Conservation (phyloP, 2,113 vertebrate species). For the Alligator mississippiensis region DNA sequence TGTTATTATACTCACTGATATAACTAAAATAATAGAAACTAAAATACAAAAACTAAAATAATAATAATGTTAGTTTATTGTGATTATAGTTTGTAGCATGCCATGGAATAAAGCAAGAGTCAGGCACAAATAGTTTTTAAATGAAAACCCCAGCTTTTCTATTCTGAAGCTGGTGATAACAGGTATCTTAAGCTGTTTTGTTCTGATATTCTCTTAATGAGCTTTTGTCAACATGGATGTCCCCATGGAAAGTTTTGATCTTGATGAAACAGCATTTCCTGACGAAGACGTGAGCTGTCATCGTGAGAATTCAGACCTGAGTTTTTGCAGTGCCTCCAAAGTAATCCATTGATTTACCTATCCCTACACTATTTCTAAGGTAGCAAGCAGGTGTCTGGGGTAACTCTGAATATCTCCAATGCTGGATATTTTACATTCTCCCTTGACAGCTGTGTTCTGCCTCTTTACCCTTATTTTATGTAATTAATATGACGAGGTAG, state of each 20-base stretch:
- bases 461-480: neutral
- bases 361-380: neutral
- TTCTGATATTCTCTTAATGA: neutral
- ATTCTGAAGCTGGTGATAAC: neutral
- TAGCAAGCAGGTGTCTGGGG: neutral
- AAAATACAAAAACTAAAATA: no score
- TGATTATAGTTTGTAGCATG: no score
- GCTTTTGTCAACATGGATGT: rapidly evolving
- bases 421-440: neutral
- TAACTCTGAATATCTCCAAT: neutral
- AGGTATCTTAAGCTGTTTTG: neutral
- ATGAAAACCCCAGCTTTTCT: neutral
- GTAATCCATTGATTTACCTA: neutral
- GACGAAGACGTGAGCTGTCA: neutral
- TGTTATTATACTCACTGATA: no score
- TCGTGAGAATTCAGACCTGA: neutral
- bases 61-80: no score
- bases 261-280: neutral
- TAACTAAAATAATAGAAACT: no score
- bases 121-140: no score
- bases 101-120: no score
- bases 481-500: neutral
- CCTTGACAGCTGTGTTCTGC: neutral
- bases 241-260: slow-evolving; percentile 3
- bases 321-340: neutral